Evolutionary conservation across 2,113 vertebrate species (phyloP), one percentile per base, ranked within the genome.

Genomic region (Engraulis encrasicolus): DNA sequence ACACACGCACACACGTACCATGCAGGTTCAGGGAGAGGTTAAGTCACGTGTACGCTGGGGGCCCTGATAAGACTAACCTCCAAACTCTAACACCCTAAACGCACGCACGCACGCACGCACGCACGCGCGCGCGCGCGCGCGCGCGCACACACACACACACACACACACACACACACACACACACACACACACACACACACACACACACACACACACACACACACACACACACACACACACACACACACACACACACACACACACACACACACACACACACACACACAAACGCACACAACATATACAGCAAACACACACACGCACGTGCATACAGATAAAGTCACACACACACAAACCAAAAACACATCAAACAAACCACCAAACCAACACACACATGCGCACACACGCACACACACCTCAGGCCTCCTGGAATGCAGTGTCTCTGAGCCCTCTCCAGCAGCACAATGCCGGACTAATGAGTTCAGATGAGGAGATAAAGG

Each of bases 21-120:
- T 87, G 82, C 34, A 85, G 83, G 90, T 91, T 91, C 90, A 89
- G 85, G 81, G 37, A 83, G 77, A 88, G 90, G 88, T 91, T 91
- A 91, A 74, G 89, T 85, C 66, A 74, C 66, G 15, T 74, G 66
- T 34, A 14, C 66, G 31, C 18, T 74, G 66, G 66, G 58, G 66
- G 66, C 66, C 31, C 66, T 74, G 66, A 74, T 74, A 74, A 66
- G 66, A 74, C 23, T 1, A 23, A 23, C n/a, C 54, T 20, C 54
- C 40, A 45, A n/a, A 45, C 40, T 45, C 40, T 45, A 9, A n/a
- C n/a, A n/a, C n/a, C 40, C 40, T 45, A 45, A 3, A 5, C 20
- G 5, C 20, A 19, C 3, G n/a, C 23, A 7, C 58, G 6, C 58
- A 0, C 58, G n/a, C 6, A 31, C n/a, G 6, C 20, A 6, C 2